Conservation (phyloP, 2,888 invertebrate species). For the Tortrix viridana region DNA sequence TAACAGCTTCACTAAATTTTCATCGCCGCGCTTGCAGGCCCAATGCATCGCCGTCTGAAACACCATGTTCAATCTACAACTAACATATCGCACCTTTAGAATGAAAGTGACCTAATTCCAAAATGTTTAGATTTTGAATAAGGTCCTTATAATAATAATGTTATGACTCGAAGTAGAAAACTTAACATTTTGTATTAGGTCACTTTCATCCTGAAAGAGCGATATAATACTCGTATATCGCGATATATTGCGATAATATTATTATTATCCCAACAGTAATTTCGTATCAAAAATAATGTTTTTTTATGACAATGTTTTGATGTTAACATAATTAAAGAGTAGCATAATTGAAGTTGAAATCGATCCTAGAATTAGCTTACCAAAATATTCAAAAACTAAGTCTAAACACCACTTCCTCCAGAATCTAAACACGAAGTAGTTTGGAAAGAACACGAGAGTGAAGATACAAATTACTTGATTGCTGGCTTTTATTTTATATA, state of each 20-base stretch:
- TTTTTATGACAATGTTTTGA: background rate
- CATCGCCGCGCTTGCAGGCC: slow-evolving; percentile 97
- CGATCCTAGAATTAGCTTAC: slow-evolving; percentile 57
- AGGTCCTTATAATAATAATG: no score
- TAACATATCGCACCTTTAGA: no score
- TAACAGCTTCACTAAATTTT: slow-evolving; percentile 95
- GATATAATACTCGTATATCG: no score
- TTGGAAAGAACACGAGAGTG: slow-evolving; percentile 65
- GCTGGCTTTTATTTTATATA: slow-evolving; percentile 79
- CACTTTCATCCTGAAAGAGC: no score
- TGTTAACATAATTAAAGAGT: background rate
- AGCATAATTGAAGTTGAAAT: background rate
- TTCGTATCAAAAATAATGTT: no score
- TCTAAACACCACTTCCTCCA: slow-evolving; percentile 66
- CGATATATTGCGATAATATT: no score
- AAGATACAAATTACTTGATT: slow-evolving; percentile 82
- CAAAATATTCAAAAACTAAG: slow-evolving; percentile 62
- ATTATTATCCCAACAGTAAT: no score
- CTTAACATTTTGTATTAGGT: no score
- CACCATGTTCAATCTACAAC: slow-evolving; percentile 43
- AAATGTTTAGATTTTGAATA: no score
- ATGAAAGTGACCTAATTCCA: no score
- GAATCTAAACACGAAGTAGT: slow-evolving; percentile 67
- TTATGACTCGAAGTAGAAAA: no score
- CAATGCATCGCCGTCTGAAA: slow-evolving; percentile 97